Conservation (phyloP, 1,140 invertebrate species). For the Carcinoscorpius rotundicauda region DNA sequence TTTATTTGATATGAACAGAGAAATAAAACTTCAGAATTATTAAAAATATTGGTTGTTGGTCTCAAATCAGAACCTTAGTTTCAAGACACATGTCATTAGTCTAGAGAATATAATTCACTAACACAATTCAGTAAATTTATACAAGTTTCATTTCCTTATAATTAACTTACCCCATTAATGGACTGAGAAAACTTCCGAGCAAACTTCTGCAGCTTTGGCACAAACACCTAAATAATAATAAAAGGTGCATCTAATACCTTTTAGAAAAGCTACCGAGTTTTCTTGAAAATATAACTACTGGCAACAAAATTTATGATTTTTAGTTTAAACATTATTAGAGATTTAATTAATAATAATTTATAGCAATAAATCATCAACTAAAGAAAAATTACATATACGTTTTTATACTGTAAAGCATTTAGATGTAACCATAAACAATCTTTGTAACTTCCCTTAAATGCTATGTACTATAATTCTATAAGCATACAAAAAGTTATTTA, state of each 20-base stretch:
- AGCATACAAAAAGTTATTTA: no score
- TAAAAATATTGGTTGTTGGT: background rate
- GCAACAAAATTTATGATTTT: background rate
- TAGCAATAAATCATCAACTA: no score
- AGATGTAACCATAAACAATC: no score
- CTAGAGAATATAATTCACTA: background rate
- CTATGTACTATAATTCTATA: no score
- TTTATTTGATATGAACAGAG: background rate
- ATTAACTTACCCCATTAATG: conserved; percentile 24
- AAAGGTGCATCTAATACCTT: background rate
- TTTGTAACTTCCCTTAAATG: no score
- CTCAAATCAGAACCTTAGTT: background rate
- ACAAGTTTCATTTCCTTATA: background rate
- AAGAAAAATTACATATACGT: no score
- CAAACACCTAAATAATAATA: conserved; percentile 48
- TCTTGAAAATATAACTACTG: background rate
- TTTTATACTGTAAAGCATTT: no score
- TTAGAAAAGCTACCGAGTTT: background rate
- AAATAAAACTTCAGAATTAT: background rate
- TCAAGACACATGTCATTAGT: background rate
- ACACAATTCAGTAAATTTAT: background rate
- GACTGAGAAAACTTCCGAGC: conserved; percentile 53
- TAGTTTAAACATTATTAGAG: background rate
- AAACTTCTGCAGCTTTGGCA: conserved; percentile 64
- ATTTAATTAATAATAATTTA: background rate